These are phyloP conservation scores for Siniperca scherzeri DNA, from an alignment of 2,797 vertebrate genomes.

Conservation along the genomic window DNA sequence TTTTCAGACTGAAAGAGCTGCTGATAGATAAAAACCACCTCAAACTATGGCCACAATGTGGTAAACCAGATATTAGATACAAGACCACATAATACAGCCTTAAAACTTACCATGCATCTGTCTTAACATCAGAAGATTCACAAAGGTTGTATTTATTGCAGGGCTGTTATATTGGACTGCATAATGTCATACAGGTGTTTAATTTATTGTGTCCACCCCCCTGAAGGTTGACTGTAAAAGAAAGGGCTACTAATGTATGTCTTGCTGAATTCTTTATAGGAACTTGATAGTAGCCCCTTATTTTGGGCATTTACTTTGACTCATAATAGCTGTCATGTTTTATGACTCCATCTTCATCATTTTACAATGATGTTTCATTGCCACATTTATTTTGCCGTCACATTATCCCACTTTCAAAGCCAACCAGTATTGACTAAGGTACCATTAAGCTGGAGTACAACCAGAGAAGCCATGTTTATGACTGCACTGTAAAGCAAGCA, in stretches of 20 bases:
- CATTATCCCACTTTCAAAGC: constrained; percentile 72
- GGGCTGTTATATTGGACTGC: constrained; percentile 43
- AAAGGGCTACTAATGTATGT: constrained; percentile 51
- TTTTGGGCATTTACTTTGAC: constrained; percentile 72
- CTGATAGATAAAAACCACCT: too few species aligned
- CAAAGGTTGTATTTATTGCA: constrained; percentile 27
- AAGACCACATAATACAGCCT: not conserved
- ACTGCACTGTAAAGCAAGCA: constrained; percentile 52
- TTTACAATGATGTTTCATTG: constrained; percentile 78
- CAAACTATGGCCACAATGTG: too few species aligned
- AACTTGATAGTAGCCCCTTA: constrained; percentile 58
- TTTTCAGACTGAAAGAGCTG: not conserved
- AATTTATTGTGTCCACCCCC: constrained; percentile 47
- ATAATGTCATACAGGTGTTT: constrained; percentile 53
- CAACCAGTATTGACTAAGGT: constrained; percentile 70
- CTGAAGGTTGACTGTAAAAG: constrained; percentile 57
- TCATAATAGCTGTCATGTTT: constrained; percentile 75
- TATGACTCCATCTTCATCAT: constrained; percentile 78
- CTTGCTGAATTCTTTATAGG: constrained; percentile 60
- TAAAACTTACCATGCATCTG: not conserved
- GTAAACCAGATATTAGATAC: not conserved
- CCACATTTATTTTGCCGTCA: constrained; percentile 75
- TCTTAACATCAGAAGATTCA: constrained; percentile 36
- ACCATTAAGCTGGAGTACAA: constrained; percentile 71
- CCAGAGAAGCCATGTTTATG: constrained; percentile 69